Base-by-base conservation (phyloP, 1,140 invertebrate genomes). In the Chironomus tepperi region DNA sequence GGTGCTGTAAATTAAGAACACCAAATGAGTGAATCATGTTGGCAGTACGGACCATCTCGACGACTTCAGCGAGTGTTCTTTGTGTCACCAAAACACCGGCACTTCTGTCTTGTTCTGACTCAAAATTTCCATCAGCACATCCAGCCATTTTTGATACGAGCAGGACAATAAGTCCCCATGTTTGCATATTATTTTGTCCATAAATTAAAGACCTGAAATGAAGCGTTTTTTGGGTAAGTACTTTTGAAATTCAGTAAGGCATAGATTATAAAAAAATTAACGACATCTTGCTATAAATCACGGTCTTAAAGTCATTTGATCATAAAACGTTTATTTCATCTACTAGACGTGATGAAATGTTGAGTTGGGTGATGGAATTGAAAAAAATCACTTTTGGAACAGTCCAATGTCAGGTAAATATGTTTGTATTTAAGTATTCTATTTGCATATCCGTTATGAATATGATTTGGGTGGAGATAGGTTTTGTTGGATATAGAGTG, bases 31-130 rank as follows among this genome's bases (percentile, higher is more conserved):
- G 97, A 15, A 98, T 92, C 70, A 98, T 84, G 83, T 97, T 94
- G 74, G 95, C 95, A 10, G 95, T 98, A 73, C 97, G 89, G 76
- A 99, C 98, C 96, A 99, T 98, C 86, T 99, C 97, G 0, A 94
- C 94, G 7, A 98, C 92, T 85, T 98, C 94, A 0, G 96, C 96
- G 74, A 99, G 84, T 18, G 91, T 91, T 76, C 93, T 87, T 84
- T 98, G 96, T 83, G 89, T 90, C 77, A 93, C 89, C 47, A 93
- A 81, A 6, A 93, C 90, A 12, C 91, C 91, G 19, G 90, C 91
- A 72, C 91, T 89, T 80, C 93, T 93, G 77, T 93, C 91, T 82
- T 93, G 90, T 79, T 93, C 91, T 84, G 92, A 88, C 77, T 92
- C 90, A 1, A 91, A 88, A 75, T 92, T 90, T 80, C 89, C 89